Evolutionary conservation across 1,140 invertebrate genomes (phyloP).

Genomic region (Psilanteris sp.): DNA sequence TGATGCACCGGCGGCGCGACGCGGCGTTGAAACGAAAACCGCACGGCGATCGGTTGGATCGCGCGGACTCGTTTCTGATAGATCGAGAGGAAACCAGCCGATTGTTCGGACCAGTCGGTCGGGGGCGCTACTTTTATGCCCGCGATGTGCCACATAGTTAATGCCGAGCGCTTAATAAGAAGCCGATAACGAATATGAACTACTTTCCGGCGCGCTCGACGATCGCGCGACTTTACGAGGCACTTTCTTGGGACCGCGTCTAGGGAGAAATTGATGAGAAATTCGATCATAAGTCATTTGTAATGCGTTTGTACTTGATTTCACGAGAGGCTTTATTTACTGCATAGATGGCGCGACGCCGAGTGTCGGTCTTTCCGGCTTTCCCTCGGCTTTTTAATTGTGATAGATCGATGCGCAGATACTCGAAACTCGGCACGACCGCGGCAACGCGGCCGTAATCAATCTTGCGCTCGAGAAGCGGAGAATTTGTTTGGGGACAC

Average conservation of each 20-base stretch:
- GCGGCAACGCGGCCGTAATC: too few relatives aligned
- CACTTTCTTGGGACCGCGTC: conserved; percentile 25
- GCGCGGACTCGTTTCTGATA: conserved; percentile 21
- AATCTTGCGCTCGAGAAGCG: too few relatives aligned
- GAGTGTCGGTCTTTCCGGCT: conserved; percentile 8
- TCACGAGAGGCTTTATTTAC: conserved; percentile 15
- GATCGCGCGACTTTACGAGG: conserved; percentile 14
- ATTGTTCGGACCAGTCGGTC: conserved; percentile 26
- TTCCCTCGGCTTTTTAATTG: conserved; percentile 34
- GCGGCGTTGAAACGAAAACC: conserved; percentile 12
- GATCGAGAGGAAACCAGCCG: conserved; percentile 25
- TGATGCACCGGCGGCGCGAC: too few relatives aligned
- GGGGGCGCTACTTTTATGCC: conserved; percentile 25
- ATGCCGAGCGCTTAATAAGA: conserved; percentile 39
- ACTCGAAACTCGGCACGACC: too few relatives aligned
- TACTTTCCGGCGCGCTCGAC: conserved; percentile 26
- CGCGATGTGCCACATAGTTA: conserved; percentile 48
- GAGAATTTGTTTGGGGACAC: too few relatives aligned
- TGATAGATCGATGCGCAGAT: too few relatives aligned
- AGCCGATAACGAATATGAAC: conserved; percentile 42
- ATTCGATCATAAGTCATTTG: conserved; percentile 47
- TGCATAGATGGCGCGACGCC: conserved; percentile 26
- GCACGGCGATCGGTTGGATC: too few relatives aligned
- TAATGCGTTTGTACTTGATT: conserved; percentile 49
- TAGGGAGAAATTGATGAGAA: conserved; percentile 44